Percentiles rank a stretch among this genome's conserved stretches.
phyloP scores from a whole-genome alignment of 2,888 invertebrate species.

The Eupithecia tripunctaria region DNA sequence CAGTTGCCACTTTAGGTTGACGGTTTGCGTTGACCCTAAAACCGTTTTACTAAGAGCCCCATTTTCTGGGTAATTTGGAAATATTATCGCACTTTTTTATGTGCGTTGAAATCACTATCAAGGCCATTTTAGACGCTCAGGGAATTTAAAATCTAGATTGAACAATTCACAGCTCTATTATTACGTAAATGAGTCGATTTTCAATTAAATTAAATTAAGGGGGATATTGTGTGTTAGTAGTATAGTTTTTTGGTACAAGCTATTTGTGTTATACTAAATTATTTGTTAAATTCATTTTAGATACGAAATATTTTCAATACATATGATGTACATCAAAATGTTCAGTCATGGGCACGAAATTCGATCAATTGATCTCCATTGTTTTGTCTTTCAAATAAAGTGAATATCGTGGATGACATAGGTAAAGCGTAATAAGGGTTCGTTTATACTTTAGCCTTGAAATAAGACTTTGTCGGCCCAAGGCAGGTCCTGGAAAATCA shows the following conservation, averaged over 20 bases:
- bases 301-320: neutral
- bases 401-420: constrained; percentile 38
- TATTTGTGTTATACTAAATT: neutral
- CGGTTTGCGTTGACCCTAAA: constrained; percentile 15
- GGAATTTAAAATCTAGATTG: constrained; percentile 24
- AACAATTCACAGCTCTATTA: neutral
- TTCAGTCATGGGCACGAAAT: neutral
- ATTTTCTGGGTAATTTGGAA: constrained; percentile 36
- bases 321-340: neutral
- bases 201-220: neutral
- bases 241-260: neutral
- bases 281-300: neutral
- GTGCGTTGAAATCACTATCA: constrained; percentile 34
- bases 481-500: neutral
- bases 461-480: neutral
- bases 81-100: constrained; percentile 40
- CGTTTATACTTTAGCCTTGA: neutral
- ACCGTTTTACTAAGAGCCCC: constrained; percentile 35
- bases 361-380: neutral
- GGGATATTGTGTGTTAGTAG: neutral
- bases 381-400: constrained; percentile 17
- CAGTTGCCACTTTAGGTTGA: neutral
- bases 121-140: constrained; percentile 23
- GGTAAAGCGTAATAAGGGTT: neutral
- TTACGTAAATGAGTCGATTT: neutral